Percentiles rank a stretch among this genome's conserved stretches.
These are phyloP conservation scores for Ophonus ardosiacus DNA, from an alignment of 2,888 invertebrate species.

Conservation along the genomic window DNA sequence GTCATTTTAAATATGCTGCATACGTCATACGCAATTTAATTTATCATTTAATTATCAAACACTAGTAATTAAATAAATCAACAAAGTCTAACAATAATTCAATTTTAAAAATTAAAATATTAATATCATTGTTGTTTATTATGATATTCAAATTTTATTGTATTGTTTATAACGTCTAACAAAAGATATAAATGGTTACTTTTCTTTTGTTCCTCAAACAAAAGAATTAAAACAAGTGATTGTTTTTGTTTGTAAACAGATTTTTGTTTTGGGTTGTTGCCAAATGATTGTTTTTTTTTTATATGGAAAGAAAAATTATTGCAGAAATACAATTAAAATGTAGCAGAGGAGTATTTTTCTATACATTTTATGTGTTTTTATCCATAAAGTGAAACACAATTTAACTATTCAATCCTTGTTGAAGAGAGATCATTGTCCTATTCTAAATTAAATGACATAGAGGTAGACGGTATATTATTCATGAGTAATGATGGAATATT, in stretches of 20 bases:
- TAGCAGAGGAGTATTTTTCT: background rate
- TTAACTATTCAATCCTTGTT: background rate
- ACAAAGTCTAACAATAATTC: background rate
- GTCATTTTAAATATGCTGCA: conserved; percentile 1
- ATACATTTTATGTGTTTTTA: background rate
- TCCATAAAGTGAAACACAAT: background rate
- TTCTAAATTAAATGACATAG: background rate
- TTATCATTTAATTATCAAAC: conserved; percentile 14
- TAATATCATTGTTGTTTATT: conserved; percentile 5
- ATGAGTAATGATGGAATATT: background rate
- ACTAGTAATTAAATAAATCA: conserved; percentile 19
- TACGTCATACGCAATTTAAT: conserved; percentile 11
- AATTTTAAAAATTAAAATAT: background rate
- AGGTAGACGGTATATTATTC: background rate
- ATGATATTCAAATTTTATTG: background rate
- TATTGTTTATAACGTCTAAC: conserved; percentile 5
- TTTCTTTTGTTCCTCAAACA: conserved; percentile 22
- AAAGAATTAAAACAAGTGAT: conserved; percentile 17
- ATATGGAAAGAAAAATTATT: background rate
- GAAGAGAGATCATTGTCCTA: background rate
- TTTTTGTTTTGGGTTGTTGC: conserved; percentile 18
- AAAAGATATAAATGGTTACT: background rate
- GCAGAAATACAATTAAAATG: background rate
- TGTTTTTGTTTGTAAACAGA: conserved; percentile 34
- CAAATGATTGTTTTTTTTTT: background rate